Percentiles rank a stretch among this genome's conserved stretches.
These are phyloP conservation scores for Sebastes minor DNA, from an alignment of 2,797 vertebrate genomes.

Conservation along the genomic window DNA sequence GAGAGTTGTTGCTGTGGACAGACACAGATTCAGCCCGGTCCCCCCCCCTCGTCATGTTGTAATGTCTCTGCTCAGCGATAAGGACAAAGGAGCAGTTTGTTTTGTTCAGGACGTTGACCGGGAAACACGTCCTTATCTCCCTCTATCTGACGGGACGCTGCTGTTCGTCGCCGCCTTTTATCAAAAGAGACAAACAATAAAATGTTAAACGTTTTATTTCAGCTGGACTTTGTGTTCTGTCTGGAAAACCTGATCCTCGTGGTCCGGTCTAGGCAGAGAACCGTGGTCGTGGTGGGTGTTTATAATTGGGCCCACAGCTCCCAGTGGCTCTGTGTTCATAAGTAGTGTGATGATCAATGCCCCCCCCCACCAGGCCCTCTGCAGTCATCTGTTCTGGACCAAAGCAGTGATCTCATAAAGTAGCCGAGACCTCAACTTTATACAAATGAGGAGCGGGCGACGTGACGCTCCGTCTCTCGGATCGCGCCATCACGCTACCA, in stretches of 20 bases:
- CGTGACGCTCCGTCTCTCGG: too few species aligned
- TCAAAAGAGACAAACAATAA: not conserved
- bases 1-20: not conserved
- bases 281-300: not conserved
- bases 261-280: not conserved
- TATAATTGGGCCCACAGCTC: not conserved
- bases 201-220: not conserved
- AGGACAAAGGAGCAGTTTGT: slow-evolving; percentile 41
- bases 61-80: slow-evolving; percentile 38
- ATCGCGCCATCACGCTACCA: too few species aligned
- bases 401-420: not conserved
- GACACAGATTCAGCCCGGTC: not conserved
- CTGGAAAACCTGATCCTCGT: not conserved
- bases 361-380: not conserved
- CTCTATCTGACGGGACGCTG: slow-evolving; percentile 11
- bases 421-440: not conserved
- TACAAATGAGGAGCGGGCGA: too few species aligned
- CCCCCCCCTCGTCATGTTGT: not conserved
- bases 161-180: not conserved
- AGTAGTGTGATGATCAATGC: not conserved
- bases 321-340: not conserved
- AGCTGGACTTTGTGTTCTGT: not conserved
- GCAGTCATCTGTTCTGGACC: not conserved
- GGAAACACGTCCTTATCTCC: slow-evolving; percentile 21
- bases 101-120: slow-evolving; percentile 20